phyloP scores from a whole-genome alignment of 2,888 invertebrate genomes.

The Athripsodes cinereus region DNA sequence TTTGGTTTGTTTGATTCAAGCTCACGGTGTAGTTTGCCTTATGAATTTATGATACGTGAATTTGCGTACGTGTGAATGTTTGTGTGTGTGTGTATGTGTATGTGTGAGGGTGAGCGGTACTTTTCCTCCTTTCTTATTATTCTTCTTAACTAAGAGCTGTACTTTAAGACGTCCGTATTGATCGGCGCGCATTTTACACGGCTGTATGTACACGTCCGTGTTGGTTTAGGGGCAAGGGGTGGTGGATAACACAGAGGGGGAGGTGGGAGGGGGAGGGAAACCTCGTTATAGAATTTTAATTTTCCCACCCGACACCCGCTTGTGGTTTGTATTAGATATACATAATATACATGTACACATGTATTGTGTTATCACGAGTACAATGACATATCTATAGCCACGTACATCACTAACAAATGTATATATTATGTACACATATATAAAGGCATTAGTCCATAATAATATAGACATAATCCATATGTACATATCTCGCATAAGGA shows the following conservation, averaged over 20 bases:
- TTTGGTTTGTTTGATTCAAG: too few species aligned
- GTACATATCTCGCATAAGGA: too few species aligned
- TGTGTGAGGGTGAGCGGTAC: conserved; percentile 25
- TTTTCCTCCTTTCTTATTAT: conserved; percentile 28
- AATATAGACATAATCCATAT: too few species aligned
- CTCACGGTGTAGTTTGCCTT: neutral
- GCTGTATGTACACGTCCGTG: conserved; percentile 24
- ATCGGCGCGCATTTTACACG: conserved; percentile 28
- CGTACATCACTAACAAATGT: too few species aligned
- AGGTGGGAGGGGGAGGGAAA: conserved; percentile 18
- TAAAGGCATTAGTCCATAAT: too few species aligned
- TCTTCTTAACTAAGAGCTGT: conserved; percentile 29
- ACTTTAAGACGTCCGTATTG: conserved; percentile 29
- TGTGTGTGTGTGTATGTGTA: conserved; percentile 26
- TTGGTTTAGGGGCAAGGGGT: conserved; percentile 22
- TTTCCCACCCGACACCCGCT: conserved; percentile 23
- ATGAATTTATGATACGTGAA: conserved; percentile 28
- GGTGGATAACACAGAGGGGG: conserved; percentile 13
- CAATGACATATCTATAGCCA: too few species aligned
- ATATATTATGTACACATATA: too few species aligned
- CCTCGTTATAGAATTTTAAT: conserved; percentile 28
- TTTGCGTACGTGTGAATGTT: conserved; percentile 28
- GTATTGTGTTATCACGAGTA: conserved; percentile 3
- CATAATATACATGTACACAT: conserved; percentile 15
- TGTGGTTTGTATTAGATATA: conserved; percentile 17